phyloP scores from a whole-genome alignment of 2,113 vertebrate species.

The Pleuronectes platessa region DNA sequence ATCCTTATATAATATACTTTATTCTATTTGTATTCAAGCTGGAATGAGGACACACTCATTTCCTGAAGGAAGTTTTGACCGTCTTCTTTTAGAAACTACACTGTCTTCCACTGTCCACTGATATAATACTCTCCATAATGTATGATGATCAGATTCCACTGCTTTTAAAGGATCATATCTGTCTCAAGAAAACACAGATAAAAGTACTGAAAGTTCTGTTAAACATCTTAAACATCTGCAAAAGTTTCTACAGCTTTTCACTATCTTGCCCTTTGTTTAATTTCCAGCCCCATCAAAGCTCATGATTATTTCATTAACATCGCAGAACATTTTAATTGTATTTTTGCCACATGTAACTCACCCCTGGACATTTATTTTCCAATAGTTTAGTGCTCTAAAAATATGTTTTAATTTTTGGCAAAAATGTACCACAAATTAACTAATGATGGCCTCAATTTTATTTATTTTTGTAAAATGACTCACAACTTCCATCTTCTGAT shows the following conservation, averaged over 20 bases:
- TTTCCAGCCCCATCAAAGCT: neutral
- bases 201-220: too few species aligned
- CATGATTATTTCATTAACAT: neutral
- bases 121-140: neutral
- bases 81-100: too few species aligned
- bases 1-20: too few species aligned
- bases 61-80: too few species aligned
- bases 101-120: neutral
- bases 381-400: too few species aligned
- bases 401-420: too few species aligned
- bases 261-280: neutral
- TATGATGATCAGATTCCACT: neutral
- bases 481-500: neutral
- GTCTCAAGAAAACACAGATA: neutral
- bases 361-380: too few species aligned
- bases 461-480: neutral
- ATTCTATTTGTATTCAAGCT: too few species aligned
- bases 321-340: neutral
- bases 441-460: neutral
- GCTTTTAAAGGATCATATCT: neutral
- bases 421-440: neutral
- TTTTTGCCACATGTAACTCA: neutral
- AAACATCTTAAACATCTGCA: too few species aligned
- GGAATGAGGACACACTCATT: too few species aligned
- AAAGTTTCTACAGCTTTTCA: too few species aligned